Percentiles rank a stretch among this genome's conserved stretches.
These are phyloP conservation scores for Cephus rjabovi DNA, from an alignment of 2,888 invertebrate species.

Conservation along the genomic window DNA sequence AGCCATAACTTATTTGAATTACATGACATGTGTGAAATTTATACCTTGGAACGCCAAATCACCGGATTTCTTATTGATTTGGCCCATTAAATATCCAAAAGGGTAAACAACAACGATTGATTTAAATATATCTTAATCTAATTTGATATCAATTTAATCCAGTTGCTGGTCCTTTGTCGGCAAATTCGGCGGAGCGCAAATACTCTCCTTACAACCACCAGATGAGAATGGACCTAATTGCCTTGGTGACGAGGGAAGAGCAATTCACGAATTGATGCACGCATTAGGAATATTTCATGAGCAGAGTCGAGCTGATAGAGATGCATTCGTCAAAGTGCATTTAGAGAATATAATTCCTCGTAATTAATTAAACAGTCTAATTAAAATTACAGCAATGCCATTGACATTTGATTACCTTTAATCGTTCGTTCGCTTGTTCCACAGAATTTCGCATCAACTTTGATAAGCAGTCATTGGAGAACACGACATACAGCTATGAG, in stretches of 20 bases:
- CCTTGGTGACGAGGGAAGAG: conserved; percentile 76
- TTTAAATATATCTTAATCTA: conserved; percentile 6
- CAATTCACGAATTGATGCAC: conserved; percentile 86
- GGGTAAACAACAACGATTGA: conserved; percentile 49
- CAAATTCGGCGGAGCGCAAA: conserved; percentile 78
- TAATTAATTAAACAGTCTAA: conserved; percentile 50
- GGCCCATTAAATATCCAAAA: conserved; percentile 75
- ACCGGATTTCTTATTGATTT: conserved; percentile 75
- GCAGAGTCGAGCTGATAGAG: conserved; percentile 81
- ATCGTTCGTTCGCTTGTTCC: conserved; percentile 40
- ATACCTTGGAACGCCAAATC: conserved; percentile 75
- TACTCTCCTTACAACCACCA: conserved; percentile 77
- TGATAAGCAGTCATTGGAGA: conserved; percentile 73
- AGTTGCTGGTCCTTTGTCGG: conserved; percentile 85
- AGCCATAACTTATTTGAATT: conserved; percentile 73
- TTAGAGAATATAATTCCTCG: conserved; percentile 76
- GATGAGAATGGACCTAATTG: conserved; percentile 74
- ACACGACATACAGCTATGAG: conserved; percentile 76
- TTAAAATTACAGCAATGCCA: neutral
- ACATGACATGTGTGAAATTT: conserved; percentile 75
- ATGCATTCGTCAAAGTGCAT: conserved; percentile 77
- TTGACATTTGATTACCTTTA: neutral
- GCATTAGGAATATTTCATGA: conserved; percentile 86
- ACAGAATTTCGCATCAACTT: conserved; percentile 74
- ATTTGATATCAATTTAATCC: conserved; percentile 8